A percentile compares a stretch with the other conserved stretches of the same genome.
Evolutionary conservation across 2,888 invertebrate genomes (phyloP).

Genomic region (Metellina segmentata): DNA sequence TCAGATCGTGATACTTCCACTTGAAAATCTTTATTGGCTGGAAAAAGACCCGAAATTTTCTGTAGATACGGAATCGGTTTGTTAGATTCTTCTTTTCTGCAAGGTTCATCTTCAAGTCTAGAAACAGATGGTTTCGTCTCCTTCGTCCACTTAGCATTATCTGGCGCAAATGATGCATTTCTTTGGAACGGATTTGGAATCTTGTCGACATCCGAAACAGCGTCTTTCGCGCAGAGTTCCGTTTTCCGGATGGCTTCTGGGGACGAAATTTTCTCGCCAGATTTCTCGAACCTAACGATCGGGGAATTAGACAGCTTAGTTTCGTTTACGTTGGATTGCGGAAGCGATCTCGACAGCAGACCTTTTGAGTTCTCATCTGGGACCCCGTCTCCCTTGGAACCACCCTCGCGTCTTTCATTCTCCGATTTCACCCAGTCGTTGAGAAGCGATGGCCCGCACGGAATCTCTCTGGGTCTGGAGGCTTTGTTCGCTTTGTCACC

Average conservation of each 20-base stretch:
- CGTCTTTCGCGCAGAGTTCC: neutral
- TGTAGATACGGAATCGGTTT: neutral
- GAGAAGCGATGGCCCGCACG: neutral
- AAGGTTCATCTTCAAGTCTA: neutral
- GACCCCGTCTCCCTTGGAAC: neutral
- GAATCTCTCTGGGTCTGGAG: neutral
- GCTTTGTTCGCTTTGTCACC: neutral
- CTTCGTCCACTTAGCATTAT: neutral
- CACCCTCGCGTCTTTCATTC: neutral
- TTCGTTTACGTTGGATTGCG: neutral
- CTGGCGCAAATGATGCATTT: neutral
- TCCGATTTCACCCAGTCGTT: neutral
- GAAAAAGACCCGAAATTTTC: neutral
- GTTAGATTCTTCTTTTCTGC: neutral
- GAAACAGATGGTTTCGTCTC: neutral
- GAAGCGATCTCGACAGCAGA: neutral
- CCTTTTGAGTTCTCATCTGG: neutral
- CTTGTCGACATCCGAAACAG: neutral
- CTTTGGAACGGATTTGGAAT: neutral
- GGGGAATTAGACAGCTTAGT: neutral
- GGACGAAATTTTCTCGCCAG: neutral
- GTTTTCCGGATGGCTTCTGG: neutral
- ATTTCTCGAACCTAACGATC: neutral
- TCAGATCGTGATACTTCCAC: neutral
- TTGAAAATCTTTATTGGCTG: neutral